Evolutionary conservation across 2,888 invertebrate genomes (phyloP), one percentile per base, ranked within the genome.

Genomic region (Alviniconcha strummeri): DNA sequence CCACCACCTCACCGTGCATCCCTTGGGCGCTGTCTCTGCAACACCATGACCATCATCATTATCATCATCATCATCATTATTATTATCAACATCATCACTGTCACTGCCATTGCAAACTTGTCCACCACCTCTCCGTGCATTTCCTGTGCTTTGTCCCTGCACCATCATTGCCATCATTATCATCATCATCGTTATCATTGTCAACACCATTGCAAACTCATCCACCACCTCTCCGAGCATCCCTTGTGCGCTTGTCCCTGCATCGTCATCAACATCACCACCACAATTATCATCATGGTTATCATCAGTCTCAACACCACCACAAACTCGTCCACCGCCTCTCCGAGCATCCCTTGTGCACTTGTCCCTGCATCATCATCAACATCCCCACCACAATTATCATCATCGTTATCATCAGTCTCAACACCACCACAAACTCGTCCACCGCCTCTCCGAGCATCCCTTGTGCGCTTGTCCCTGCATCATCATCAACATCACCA

Each of bases 1-100:
- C 96, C 0, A 96, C 97, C 81, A 97, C 96, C 88, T 96, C 96
- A 13, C 97, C 97, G 88, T 91, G 86, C 85, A 89, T 90, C 17
- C 94, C 93, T 60, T 91, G 87, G n/a, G 87, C 88, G 86, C 91
- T 93, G 67, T 93, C 90, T 80, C 93, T 94, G 86, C 8, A 86
- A 84, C 0, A 71, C n/a, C 76, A 56, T n/a, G 11, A 76, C n/a
- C 56, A 56, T n/a, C 72, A 54, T 54, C 74, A 75, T 54, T 54
- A 75, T 36, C 55, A 17, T 52, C 55, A 2, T 17, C 74, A 75
- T 54, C 74, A 75, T 11, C 55, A 55, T 57, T 19, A 76, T 57
- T n/a, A 76, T 57, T 54, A 75, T 17, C 75, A 75, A 6, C 75
- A 75, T 55, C 75, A 75, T 9, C 13, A 75, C 36, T 36, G 36